Base-by-base conservation (phyloP, 1,140 invertebrate species). In the Venustaconcha ellipsiformis region DNA sequence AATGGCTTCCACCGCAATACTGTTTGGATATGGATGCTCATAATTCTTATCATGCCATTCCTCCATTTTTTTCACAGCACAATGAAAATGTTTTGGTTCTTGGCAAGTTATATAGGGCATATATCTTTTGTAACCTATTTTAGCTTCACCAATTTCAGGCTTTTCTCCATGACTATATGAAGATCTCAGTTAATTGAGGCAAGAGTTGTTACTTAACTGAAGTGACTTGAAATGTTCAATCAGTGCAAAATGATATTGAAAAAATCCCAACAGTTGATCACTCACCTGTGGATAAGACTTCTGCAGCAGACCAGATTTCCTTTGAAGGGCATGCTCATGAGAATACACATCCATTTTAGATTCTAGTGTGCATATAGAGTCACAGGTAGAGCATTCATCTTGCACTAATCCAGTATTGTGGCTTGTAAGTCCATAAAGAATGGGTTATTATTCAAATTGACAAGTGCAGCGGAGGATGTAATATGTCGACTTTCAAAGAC, bases 101-200 rank as follows among this genome's bases (percentile, higher is more conserved):
- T 37, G 37, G 37, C 37, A 8, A 37, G 37, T 4, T 37, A 37
- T 37, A 37, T 37, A 37, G 30, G 30, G 30, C 30, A 37, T 37
- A 37, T 37, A 37, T 37, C 37, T 37, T 6, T 37, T 37, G 14
- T 55, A 68, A 17, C 20, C 57, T 20, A 57, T 62, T 48, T 68
- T 62, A 12, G 60, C 67, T 14, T 57, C 64, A 63, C 66, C 71
- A 13, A 80, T 57, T 57, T 37, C 13, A 80, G 67, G 37, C 78
- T 80, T 64, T 70, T 69, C 63, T 80, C 74, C 63, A 80, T 80
- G 37, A 77, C 72, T 57, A 59, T 64, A 48, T 77, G 75, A 23
- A 77, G 20, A 18, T 77, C 70, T 57, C 68, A 57, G 57, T 77
- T 77, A 30, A 77, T 57, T 68, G 72, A 65, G 48, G 67, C 72